Evolutionary conservation across 64 coral and sea anemone species (phyloP).

Genomic region (Montipora sp.): DNA sequence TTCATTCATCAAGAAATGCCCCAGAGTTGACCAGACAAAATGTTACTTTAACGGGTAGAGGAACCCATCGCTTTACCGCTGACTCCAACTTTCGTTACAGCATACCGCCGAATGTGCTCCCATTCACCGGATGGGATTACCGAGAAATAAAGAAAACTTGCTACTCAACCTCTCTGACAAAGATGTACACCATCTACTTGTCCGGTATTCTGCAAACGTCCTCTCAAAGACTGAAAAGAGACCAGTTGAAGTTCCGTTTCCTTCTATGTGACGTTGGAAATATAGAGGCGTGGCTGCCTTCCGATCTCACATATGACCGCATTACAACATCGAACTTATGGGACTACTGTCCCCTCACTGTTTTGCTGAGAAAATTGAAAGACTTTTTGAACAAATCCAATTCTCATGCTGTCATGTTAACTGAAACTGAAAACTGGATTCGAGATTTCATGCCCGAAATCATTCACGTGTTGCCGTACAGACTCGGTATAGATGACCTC

Average conservation of each 20-base stretch:
- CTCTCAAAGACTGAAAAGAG: neutral
- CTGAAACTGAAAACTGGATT: constrained; percentile 25
- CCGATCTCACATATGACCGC: constrained; percentile 23
- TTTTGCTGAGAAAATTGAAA: neutral
- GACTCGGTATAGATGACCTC: neutral
- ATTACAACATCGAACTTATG: constrained; percentile 53
- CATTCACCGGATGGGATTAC: constrained; percentile 62
- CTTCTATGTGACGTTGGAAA: constrained; percentile 28
- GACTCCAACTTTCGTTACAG: constrained; percentile 1
- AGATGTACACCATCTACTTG: constrained; percentile 48
- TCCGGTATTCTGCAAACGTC: neutral
- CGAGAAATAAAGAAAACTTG: neutral
- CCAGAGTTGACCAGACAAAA: neutral
- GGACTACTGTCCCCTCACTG: constrained; percentile 31
- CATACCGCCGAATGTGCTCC: constrained; percentile 33
- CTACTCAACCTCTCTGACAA: neutral
- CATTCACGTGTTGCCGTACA: neutral
- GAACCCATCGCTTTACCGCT: neutral
- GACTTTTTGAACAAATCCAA: constrained; percentile 28
- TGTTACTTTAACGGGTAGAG: constrained; percentile 31
- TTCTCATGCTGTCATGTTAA: constrained; percentile 20
- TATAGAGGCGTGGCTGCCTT: neutral
- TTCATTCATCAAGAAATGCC: neutral
- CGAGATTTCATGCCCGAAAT: constrained; percentile 11
- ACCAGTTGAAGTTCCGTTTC: neutral